Conservation (phyloP, 2,113 vertebrate genomes). For the Hydrolagus affinis region DNA sequence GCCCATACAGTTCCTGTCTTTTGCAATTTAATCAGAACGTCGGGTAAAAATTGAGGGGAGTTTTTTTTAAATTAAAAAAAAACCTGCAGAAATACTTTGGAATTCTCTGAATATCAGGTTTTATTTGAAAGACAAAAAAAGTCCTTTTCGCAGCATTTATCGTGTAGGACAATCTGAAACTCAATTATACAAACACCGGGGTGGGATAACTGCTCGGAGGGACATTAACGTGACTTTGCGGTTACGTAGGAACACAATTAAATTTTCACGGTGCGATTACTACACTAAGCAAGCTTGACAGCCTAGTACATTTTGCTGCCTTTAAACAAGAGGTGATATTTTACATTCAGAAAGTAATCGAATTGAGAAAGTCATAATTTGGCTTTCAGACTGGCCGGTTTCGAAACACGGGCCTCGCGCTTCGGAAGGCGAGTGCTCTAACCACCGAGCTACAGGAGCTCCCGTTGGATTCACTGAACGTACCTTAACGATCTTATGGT, state of each 20-base stretch:
- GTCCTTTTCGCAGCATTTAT: no score
- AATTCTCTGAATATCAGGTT: no score
- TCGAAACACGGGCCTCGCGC: no score
- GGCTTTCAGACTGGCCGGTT: background rate
- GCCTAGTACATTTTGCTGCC: background rate
- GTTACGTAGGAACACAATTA: background rate
- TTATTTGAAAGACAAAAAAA: no score
- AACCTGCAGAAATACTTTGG: no score
- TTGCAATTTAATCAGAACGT: no score
- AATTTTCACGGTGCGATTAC: background rate
- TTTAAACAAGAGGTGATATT: background rate
- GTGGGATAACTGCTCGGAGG: background rate
- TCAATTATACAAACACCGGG: background rate
- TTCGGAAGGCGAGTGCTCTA: no score
- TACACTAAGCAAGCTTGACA: background rate
- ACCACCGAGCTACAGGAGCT: no score
- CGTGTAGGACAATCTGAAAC: background rate
- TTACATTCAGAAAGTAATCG: background rate
- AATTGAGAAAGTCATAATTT: no score
- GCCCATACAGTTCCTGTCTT: no score
- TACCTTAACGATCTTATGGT: constrained; percentile 34
- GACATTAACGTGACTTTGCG: background rate
- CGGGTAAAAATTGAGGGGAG: no score
- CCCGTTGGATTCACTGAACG: background rate
- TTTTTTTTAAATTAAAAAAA: no score